Evolutionary conservation across 2,113 vertebrate genomes (phyloP).

Genomic region (Charina bottae): DNA sequence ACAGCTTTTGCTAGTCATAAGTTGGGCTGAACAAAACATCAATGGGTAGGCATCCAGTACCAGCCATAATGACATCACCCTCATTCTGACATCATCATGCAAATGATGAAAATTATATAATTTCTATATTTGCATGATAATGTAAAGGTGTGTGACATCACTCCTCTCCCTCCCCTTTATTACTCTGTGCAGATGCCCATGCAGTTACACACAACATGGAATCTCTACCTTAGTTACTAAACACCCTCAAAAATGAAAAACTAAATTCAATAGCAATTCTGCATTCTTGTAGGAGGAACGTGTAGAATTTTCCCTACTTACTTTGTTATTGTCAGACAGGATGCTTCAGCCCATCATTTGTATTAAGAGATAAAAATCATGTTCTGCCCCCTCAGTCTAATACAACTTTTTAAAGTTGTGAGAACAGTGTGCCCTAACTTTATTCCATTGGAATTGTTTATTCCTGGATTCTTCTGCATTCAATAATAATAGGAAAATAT

Average conservation of each 20-base stretch:
- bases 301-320: not conserved
- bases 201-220: not conserved
- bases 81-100: not conserved
- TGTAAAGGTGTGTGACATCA: not conserved
- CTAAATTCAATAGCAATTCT: not conserved
- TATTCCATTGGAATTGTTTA: not conserved
- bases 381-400: not conserved
- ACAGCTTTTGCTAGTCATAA: not conserved
- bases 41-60: not conserved
- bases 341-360: not conserved
- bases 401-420: not conserved
- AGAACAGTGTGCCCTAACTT: not conserved
- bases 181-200: not conserved
- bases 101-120: not conserved
- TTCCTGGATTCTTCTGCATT: not conserved
- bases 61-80: not conserved
- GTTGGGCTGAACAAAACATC: not conserved
- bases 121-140: not conserved
- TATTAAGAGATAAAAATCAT: not conserved
- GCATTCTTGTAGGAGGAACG: not conserved
- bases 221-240: not conserved
- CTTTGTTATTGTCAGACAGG: not conserved
- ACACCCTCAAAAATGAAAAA: not conserved
- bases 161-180: not conserved
- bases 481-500: not conserved